These are phyloP conservation scores for Zygaena filipendulae DNA, from an alignment of 2,888 invertebrate genomes.

Conservation along the genomic window DNA sequence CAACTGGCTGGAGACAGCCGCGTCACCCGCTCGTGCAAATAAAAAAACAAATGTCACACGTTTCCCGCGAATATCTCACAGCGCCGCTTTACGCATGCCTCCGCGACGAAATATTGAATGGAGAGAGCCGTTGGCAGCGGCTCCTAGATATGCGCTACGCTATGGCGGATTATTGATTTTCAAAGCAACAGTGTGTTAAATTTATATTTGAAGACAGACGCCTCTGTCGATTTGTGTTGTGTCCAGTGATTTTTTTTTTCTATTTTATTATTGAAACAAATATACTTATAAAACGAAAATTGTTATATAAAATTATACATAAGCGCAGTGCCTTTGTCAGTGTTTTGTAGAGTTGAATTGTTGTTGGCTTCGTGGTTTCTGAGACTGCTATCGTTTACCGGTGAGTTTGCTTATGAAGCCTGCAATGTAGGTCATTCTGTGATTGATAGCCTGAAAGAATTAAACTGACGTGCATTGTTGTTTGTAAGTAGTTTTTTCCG, in stretches of 20 bases:
- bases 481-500: conserved; percentile 20
- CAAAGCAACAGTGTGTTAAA: conserved; percentile 40
- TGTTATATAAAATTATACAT: conserved; percentile 16
- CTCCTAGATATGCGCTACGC: conserved; percentile 27
- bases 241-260: conserved; percentile 28
- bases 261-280: too few species aligned
- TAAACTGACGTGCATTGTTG: conserved; percentile 16
- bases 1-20: conserved; percentile 2
- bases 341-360: conserved; percentile 23
- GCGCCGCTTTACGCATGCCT: conserved; percentile 53
- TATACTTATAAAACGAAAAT: too few species aligned
- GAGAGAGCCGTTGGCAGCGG: conserved; percentile 26
- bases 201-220: conserved; percentile 27
- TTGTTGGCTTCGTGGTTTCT: too few species aligned
- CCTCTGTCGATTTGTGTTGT: conserved; percentile 34
- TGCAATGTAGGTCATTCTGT: conserved; percentile 23
- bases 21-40: conserved; percentile 4
- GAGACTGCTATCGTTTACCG: conserved; percentile 26
- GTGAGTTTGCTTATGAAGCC: too few species aligned
- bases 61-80: too few species aligned
- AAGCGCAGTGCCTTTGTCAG: conserved; percentile 45
- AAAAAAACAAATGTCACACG: conserved; percentile 13
- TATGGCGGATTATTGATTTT: conserved; percentile 53
- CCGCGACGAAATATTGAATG: conserved; percentile 48
- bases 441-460: conserved; percentile 12